These are phyloP conservation scores for Suncus etruscus DNA, from an alignment of 2,113 vertebrate species.

Conservation along the genomic window DNA sequence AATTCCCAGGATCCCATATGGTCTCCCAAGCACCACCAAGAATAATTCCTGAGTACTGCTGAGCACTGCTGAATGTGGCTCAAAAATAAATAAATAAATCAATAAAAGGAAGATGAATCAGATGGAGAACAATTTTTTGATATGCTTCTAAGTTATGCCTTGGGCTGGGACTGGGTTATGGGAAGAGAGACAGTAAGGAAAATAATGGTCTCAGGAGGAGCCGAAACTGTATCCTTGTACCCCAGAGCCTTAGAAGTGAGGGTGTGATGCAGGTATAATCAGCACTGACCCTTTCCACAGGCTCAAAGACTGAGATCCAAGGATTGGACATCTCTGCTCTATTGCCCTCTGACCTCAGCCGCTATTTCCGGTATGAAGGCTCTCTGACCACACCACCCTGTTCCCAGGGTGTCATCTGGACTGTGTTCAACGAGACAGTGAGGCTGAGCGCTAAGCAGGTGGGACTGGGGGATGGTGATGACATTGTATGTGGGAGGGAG, in stretches of 20 bases:
- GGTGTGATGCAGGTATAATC: neutral
- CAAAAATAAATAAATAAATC: no score
- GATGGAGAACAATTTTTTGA: no score
- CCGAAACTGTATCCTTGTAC: neutral
- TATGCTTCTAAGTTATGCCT: neutral
- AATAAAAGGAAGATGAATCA: no score
- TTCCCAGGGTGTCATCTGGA: constrained; percentile 92
- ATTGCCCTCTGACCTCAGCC: constrained; percentile 88
- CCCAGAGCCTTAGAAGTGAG: neutral
- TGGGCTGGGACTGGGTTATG: neutral
- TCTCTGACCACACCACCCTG: constrained; percentile 94
- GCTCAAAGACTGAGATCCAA: constrained; percentile 82
- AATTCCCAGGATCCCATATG: no score
- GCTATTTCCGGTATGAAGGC: constrained; percentile 91
- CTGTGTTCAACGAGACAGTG: constrained; percentile 92
- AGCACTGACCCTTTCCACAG: constrained; percentile 76
- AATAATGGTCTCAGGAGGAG: neutral
- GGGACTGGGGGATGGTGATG: neutral
- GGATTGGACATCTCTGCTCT: constrained; percentile 90
- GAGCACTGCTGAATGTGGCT: no score
- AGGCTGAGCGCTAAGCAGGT: constrained; percentile 89
- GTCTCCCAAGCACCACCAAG: no score
- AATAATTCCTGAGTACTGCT: no score
- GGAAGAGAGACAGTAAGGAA: neutral
- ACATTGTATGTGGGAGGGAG: neutral